Evolutionary conservation across 2,113 vertebrate species (phyloP).

Genomic region (Recurvirostra avosetta): DNA sequence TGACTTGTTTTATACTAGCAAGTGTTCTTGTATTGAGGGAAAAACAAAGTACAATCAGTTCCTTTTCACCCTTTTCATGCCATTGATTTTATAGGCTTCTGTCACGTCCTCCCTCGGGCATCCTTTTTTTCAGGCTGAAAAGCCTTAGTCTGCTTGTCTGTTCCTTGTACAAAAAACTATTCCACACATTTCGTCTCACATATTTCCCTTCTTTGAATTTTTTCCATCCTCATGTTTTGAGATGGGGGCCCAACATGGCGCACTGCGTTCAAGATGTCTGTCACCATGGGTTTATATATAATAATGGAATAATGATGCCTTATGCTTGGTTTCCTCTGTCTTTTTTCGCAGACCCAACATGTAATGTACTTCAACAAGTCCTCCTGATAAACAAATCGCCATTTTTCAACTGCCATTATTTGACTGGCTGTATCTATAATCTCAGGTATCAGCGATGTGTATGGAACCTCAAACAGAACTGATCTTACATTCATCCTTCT

Average conservation of each 20-base stretch:
- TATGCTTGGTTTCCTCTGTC: background rate
- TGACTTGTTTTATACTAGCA: background rate
- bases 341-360: background rate
- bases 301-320: background rate
- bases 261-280: background rate
- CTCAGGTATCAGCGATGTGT: background rate
- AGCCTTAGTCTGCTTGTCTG: background rate
- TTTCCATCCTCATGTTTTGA: background rate
- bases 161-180: background rate
- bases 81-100: conserved; percentile 16
- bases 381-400: background rate
- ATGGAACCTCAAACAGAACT: background rate
- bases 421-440: background rate
- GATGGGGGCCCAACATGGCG: background rate
- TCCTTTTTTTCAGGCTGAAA: background rate
- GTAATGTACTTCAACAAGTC: background rate
- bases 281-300: background rate
- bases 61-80: background rate
- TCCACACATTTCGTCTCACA: background rate
- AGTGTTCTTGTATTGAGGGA: background rate
- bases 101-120: background rate
- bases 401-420: background rate
- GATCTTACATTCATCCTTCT: background rate
- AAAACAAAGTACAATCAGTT: background rate
- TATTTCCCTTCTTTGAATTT: background rate